phyloP scores from a whole-genome alignment of 2,797 vertebrate species.

The Gorsachius magnificus region DNA sequence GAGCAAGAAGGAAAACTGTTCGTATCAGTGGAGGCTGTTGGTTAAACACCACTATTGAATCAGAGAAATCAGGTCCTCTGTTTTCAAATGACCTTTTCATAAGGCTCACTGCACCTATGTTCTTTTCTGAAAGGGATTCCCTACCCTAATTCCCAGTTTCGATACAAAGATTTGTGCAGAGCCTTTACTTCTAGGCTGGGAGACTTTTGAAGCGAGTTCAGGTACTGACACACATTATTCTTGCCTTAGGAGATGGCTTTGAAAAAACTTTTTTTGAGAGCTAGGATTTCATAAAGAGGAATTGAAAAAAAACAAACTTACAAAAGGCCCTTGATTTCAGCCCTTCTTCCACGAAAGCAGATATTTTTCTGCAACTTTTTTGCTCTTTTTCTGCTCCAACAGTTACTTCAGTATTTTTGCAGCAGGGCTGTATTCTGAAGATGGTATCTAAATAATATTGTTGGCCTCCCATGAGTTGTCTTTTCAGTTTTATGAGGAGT shows the following conservation, averaged over 20 bases:
- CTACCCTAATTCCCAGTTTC: background rate
- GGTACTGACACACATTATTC: background rate
- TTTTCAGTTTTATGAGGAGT: background rate
- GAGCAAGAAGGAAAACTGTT: background rate
- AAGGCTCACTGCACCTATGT: background rate
- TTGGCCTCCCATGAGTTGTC: background rate
- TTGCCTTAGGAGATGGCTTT: background rate
- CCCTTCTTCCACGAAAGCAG: background rate
- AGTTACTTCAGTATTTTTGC: background rate
- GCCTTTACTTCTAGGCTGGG: background rate
- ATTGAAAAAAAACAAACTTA: background rate
- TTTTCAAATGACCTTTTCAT: background rate
- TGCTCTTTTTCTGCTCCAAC: background rate
- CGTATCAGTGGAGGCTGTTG: rapidly evolving
- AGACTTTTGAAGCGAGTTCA: background rate
- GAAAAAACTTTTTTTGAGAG: background rate
- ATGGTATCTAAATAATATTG: background rate
- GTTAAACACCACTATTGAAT: background rate
- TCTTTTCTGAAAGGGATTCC: background rate
- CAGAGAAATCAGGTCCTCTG: background rate
- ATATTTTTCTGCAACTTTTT: background rate
- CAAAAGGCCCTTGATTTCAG: background rate
- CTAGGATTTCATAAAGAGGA: background rate
- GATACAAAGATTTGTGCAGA: background rate
- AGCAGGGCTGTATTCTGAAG: background rate